phyloP scores from a whole-genome alignment of 2,113 vertebrate species.

The Macrotis lagotis region DNA sequence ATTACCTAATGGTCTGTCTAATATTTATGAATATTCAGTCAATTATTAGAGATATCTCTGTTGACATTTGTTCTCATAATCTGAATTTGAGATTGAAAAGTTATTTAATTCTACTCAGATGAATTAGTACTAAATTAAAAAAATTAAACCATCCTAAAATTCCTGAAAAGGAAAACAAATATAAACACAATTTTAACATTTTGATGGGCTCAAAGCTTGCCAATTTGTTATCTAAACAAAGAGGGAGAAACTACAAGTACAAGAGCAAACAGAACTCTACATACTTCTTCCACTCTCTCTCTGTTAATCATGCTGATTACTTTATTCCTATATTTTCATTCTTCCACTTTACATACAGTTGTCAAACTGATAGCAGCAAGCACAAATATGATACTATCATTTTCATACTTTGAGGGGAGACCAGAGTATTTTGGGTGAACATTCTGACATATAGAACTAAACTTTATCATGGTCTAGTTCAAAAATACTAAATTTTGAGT shows the following conservation, averaged over 20 bases:
- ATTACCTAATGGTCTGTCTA: neutral
- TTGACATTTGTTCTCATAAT: neutral
- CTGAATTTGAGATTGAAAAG: neutral
- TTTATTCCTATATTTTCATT: neutral
- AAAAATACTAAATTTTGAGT: neutral
- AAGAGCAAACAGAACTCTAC: neutral
- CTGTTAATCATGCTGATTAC: neutral
- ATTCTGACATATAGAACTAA: neutral
- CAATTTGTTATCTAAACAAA: neutral
- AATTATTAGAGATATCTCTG: neutral
- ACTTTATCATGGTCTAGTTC: neutral
- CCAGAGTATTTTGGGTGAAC: neutral
- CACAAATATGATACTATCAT: neutral
- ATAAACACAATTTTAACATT: neutral
- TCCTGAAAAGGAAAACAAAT: neutral
- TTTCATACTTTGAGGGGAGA: neutral
- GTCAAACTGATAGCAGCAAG: neutral
- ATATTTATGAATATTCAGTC: neutral
- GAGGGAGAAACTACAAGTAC: neutral
- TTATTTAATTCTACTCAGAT: neutral
- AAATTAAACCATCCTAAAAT: neutral
- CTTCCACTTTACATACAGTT: neutral
- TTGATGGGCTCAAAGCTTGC: neutral
- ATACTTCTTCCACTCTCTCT: neutral
- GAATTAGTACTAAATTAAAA: neutral